These are phyloP conservation scores for Fratercula arctica DNA, from an alignment of 2,797 vertebrate genomes.

Conservation along the genomic window DNA sequence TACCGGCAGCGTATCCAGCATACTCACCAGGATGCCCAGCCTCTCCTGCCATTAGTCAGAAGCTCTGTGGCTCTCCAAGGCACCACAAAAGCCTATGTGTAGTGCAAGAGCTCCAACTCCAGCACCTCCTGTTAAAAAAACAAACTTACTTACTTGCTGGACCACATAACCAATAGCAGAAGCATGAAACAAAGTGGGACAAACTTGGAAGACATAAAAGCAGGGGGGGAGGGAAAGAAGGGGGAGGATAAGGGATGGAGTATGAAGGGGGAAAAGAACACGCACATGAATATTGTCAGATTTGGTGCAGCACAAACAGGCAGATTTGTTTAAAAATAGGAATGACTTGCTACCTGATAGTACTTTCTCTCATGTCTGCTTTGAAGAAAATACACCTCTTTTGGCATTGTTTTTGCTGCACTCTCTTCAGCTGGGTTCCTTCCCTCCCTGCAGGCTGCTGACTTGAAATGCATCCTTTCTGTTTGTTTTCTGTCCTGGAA, in stretches of 20 bases:
- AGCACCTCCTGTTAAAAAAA: background rate
- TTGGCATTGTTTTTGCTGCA: background rate
- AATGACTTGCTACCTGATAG: background rate
- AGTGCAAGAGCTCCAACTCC: background rate
- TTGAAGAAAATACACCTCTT: background rate
- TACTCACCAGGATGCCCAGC: background rate
- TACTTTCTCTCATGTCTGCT: background rate
- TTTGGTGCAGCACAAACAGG: background rate
- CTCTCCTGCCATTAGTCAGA: background rate
- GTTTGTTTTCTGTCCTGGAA: background rate
- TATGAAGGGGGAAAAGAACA: background rate
- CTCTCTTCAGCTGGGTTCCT: background rate
- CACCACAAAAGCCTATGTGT: background rate
- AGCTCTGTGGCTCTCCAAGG: background rate
- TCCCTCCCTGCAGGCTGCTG: background rate
- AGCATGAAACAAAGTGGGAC: background rate
- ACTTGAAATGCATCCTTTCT: background rate
- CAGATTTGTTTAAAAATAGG: background rate
- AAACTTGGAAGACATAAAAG: background rate
- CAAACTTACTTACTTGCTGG: background rate
- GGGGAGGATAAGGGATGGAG: background rate
- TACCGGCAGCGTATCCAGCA: background rate
- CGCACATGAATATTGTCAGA: background rate
- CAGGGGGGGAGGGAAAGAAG: too few relatives aligned
- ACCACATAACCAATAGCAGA: background rate